These are phyloP conservation scores for Caenorhabditis brenneri DNA, from an alignment of 1,140 invertebrate species.

Conservation along the genomic window DNA sequence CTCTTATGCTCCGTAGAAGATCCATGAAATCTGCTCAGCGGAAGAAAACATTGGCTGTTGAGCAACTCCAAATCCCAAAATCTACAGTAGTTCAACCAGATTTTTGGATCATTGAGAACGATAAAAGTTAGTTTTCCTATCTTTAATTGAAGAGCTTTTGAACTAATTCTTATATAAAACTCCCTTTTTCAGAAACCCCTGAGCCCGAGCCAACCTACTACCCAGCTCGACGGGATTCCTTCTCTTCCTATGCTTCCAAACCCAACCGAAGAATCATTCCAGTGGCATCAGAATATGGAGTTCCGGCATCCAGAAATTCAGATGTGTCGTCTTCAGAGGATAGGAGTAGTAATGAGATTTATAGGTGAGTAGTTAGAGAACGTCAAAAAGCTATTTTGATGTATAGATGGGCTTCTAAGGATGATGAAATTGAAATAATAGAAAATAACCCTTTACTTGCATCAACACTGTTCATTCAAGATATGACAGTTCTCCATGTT, in stretches of 20 bases:
- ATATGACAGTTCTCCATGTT: too few relatives aligned
- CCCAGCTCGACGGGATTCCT: neutral
- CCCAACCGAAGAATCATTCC: slow-evolving; percentile 30
- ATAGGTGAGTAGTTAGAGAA: neutral
- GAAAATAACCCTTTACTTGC: too few relatives aligned
- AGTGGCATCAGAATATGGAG: slow-evolving; percentile 11
- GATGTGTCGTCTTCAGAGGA: slow-evolving; percentile 28
- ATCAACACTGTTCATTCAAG: too few relatives aligned
- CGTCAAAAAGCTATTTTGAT: too few relatives aligned
- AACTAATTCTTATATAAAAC: neutral
- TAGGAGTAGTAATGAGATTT: slow-evolving; percentile 28
- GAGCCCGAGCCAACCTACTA: neutral
- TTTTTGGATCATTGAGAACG: slow-evolving; percentile 42
- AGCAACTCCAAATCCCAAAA: slow-evolving; percentile 7
- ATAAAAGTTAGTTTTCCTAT: neutral
- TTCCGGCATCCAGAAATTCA: neutral
- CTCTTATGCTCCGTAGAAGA: neutral
- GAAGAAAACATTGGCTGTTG: neutral
- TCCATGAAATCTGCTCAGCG: neutral
- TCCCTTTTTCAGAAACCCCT: neutral
- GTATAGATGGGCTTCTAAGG: too few relatives aligned
- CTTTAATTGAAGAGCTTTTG: too few relatives aligned
- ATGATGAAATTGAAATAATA: too few relatives aligned
- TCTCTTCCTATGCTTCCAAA: slow-evolving; percentile 43
- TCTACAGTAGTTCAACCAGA: neutral